Evolutionary conservation across 2,113 vertebrate species (phyloP).

Genomic region (Cyrtonyx montezumae): DNA sequence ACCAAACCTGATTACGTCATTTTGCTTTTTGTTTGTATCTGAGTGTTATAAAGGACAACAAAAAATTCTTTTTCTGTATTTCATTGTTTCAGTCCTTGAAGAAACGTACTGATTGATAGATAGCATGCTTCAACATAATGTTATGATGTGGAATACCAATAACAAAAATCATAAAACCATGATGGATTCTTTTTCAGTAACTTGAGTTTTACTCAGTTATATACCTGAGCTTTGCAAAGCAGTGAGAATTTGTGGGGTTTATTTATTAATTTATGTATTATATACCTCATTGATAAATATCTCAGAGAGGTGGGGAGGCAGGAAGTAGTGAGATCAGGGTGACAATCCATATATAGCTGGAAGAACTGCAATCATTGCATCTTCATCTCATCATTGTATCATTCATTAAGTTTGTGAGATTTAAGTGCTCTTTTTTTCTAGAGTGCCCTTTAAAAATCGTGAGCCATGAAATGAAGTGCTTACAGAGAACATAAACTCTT

Average conservation of each 20-base stretch:
- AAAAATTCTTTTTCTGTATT: not conserved
- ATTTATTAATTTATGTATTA: not conserved
- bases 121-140: not conserved
- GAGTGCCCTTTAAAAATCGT: not conserved
- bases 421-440: not conserved
- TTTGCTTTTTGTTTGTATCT: not conserved
- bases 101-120: not conserved
- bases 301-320: not conserved
- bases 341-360: not conserved
- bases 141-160: too few species aligned
- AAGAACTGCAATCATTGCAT: not conserved
- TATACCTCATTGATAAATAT: not conserved
- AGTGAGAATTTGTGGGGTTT: not conserved
- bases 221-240: not conserved
- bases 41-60: not conserved
- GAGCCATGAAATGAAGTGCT: slow-evolving; percentile 1
- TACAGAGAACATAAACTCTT: not conserved
- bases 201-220: not conserved
- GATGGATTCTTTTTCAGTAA: not conserved
- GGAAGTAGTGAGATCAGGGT: not conserved
- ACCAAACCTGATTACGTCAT: not conserved
- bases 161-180: too few species aligned
- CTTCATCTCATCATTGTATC: not conserved
- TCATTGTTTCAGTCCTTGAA: not conserved
- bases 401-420: not conserved